Base-by-base conservation (phyloP, 2,888 invertebrate species). In the Phyllotreta cruciferae region DNA sequence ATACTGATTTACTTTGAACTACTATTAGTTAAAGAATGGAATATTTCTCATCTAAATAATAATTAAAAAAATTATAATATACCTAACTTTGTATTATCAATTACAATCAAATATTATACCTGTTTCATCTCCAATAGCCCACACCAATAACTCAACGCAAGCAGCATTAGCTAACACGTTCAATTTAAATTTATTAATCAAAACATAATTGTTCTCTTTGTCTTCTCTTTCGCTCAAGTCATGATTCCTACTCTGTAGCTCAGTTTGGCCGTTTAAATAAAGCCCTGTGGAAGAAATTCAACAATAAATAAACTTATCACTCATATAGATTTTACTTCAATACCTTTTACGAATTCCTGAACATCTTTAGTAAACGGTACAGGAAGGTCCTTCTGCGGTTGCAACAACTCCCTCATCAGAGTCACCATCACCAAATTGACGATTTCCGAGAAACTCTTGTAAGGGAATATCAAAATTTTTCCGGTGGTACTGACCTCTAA, bases 101-200 rank as follows among this genome's bases (percentile, higher is more conserved):
- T 13, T 34, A 41, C 1, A 41, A 7, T 34, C 9, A 24, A 37
- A 37, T n/a, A 53, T 71, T 80, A 83, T 80, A 95, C 96, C 96
- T 77, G 94, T 93, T 84, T 98, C 98, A 80, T 98, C 98, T 0
- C 93, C 92, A 70, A 97, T 96, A 0, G 98, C 96, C 98, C 98
- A 99, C 36, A 98, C 97, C 1, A 99, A 85, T 6, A 99, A 85
- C 81, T 99, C 98, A 0, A 99, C 96, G 77, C 98, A 98, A 0
- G 96, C 96, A 0, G 98, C 96, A 82, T 97, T 97, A 0, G 96
- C 95, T 90, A 95, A 94, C 0, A 98, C 96, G 76, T 96, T 96
- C 39, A 96, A 90, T 83, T 95, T 94, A 79, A 94, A 95, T 79
- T 93, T 92, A 81, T 96, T 94, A 1, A 95, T 91, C 0, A 91